Evolutionary conservation across 2,797 vertebrate genomes (phyloP).

Genomic region (Hirundo rustica): DNA sequence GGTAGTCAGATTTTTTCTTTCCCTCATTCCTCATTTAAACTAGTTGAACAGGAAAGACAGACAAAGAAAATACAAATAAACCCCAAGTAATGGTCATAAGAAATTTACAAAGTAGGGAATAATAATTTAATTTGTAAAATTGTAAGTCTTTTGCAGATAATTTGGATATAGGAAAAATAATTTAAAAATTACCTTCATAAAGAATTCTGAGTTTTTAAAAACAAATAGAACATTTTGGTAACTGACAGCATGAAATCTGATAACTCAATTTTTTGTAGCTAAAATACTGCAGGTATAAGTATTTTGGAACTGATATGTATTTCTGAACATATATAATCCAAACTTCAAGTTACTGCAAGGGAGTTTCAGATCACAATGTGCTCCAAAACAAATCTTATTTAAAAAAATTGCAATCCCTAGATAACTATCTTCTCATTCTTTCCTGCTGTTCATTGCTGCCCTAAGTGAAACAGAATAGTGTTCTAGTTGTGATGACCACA

Average conservation of each 20-base stretch:
- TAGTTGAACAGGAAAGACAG: neutral
- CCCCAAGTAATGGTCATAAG: neutral
- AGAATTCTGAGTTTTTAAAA: neutral
- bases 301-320: neutral
- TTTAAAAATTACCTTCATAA: rapidly evolving
- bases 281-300: neutral
- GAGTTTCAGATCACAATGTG: neutral
- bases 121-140: neutral
- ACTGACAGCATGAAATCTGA: neutral
- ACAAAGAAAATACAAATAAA: neutral
- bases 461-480: neutral
- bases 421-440: neutral
- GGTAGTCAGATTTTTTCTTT: neutral
- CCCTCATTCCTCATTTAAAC: neutral
- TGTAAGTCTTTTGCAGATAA: neutral
- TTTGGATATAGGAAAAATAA: neutral
- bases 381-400: neutral
- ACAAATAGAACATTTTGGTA: neutral
- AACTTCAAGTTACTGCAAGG: neutral
- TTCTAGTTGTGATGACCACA: rapidly evolving
- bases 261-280: neutral
- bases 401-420: neutral
- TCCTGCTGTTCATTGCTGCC: neutral
- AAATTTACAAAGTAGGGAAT: neutral
- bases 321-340: neutral